Conservation (phyloP, 2,113 vertebrate genomes). For the Chaetorhynchus papuensis region DNA sequence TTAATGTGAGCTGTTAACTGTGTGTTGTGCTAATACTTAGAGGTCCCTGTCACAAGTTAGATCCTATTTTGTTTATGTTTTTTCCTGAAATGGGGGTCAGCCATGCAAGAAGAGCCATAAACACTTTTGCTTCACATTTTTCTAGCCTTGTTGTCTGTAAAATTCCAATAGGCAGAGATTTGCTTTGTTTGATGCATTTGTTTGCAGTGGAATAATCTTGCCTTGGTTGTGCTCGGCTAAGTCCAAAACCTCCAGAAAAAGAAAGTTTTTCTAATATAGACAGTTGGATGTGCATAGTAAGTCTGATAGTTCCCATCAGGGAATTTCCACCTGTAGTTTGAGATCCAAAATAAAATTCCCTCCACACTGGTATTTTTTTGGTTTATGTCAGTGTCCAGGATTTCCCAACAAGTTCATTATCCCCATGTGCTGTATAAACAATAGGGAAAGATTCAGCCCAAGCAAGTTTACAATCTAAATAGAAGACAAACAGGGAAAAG, state of each 20-base stretch:
- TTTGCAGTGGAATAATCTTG: not conserved
- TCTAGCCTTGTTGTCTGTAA: not conserved
- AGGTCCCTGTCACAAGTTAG: not conserved
- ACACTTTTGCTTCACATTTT: not conserved
- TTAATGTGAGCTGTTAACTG: not conserved
- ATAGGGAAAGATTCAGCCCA: not conserved
- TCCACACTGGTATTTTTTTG: not conserved
- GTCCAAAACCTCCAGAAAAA: not conserved
- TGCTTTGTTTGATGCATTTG: not conserved
- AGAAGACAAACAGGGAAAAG: not conserved
- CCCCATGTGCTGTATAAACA: not conserved
- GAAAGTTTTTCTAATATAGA: not conserved
- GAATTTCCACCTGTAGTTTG: not conserved
- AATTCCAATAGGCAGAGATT: not conserved
- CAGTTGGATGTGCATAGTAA: not conserved
- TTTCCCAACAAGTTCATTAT: not conserved
- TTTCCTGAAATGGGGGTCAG: not conserved
- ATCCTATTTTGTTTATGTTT: not conserved
- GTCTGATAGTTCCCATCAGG: not conserved
- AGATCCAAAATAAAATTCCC: not conserved
- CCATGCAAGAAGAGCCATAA: not conserved
- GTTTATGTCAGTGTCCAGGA: not conserved
- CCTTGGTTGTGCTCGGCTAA: not conserved
- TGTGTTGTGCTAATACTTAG: not conserved
- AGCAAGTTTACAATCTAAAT: not conserved